Evolutionary conservation across 2,113 vertebrate species (phyloP), one percentile per base, ranked within the genome.

Genomic region (Rhinopomastus cyanomelas): DNA sequence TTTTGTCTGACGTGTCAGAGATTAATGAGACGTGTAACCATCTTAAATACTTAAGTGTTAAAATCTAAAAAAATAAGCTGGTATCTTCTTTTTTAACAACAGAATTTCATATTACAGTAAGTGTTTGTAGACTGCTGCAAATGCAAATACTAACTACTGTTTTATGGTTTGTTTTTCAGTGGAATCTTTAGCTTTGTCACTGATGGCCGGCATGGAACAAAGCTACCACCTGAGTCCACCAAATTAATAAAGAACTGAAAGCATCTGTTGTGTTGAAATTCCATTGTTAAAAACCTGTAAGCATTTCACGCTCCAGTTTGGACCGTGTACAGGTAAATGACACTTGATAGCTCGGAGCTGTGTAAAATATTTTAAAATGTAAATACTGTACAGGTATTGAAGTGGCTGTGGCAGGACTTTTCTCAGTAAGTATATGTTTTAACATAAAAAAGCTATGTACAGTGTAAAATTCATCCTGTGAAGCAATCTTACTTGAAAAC

Each of bases 141-240:
- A 29, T 65, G 32, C 29, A 72, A 37, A 55, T 94, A 66, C 39
- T 94, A 89, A 94, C 32, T 52, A 12, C 6, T 37, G 27, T 16
- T 16, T 75, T 44, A 42, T 96, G 66, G 29, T 91, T 96, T 96
- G 67, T 2, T 91, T 96, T 19, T 23, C 97, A 99, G 99, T 99
- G 98, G 99, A 99, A 93, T 99, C 99, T 92, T 97, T 99, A 76
- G 98, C 99, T 21, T 97, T 99, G 49, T 99, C 99, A 15, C 97
- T 99, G 88, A 99, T 99, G 98, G 99, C 99, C 20, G 99, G 99
- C 53, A 99, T 99, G 93, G 98, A 99, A 85, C 99, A 99, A 94
- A 99, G 97, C 88, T 98, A 95, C 93, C 48, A 39, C 15, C 48
- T 4, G 49, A 36, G 37, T 55, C 16, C 22, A 15, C 3, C 68